Base-by-base conservation (phyloP, 2,797 vertebrate genomes). In the Microctenopoma steveboyesi region DNA sequence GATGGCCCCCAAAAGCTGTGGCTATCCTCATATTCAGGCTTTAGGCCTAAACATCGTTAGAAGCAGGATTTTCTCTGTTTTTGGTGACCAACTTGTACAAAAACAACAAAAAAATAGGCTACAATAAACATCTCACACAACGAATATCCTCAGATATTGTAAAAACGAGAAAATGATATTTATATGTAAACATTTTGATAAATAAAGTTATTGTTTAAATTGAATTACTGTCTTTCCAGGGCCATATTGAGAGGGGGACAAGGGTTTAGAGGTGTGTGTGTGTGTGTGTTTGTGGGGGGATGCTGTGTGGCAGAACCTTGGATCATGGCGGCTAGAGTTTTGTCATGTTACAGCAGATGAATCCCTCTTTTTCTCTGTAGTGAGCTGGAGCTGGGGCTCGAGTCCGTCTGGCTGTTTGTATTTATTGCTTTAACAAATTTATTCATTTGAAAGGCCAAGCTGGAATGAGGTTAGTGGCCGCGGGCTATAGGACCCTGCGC, bases 131-230 rank as follows among this genome's bases (percentile, higher is more conserved):
- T 69, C 69, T 81, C 72, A 84, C 90, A 89, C 94, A 94, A 94
- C 92, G 82, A 76, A 87, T 91, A 93, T 93, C 93, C 94, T 95
- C 93, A 94, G 88, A 93, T 95, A 94, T 95, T 98, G 95, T 96
- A 96, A 78, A 69, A 88, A 87, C 88, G 92, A 96, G 94, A 95
- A 96, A 94, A 96, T 81, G 89, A 96, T 98, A 99, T 98, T 98
- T 99, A 98, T 99, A 98, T 98, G 97, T 98, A 95, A 87, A 95
- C 95, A 91, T 95, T 98, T 98, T 97, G 93, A 97, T 98, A 98
- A 97, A 97, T 98, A 98, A 98, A 97, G 93, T 92, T 94, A 95
- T 92, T 93, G 94, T 95, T 95, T 95, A 91, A 93, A 93, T 88
- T 83, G 85, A 87, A 80, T 55, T 69, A 5, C 70, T 85, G 83